phyloP scores from a whole-genome alignment of 2,888 invertebrate genomes.

The Amitus sp. region DNA sequence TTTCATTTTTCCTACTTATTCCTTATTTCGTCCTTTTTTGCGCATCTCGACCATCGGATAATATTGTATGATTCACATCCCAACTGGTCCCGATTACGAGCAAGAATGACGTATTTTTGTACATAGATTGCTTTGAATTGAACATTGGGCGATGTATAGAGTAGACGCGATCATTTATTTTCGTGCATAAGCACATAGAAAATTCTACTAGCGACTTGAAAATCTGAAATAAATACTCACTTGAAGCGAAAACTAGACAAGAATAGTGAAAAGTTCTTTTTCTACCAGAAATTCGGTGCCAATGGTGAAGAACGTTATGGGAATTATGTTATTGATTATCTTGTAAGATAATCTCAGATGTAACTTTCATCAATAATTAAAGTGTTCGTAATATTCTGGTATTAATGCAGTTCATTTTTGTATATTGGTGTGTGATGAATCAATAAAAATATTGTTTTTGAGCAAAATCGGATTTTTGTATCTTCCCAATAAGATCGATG shows the following conservation, averaged over 20 bases:
- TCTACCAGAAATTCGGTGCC: constrained; percentile 66
- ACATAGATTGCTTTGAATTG: constrained; percentile 30
- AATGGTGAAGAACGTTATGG: constrained; percentile 64
- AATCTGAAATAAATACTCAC: constrained; percentile 62
- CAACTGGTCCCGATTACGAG: too few relatives aligned
- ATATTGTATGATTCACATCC: too few relatives aligned
- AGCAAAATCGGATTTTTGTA: too few relatives aligned
- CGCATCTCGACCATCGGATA: too few relatives aligned
- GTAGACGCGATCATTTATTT: constrained; percentile 57
- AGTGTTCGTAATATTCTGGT: constrained; percentile 65
- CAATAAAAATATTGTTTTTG: background rate
- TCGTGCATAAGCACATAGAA: constrained; percentile 60
- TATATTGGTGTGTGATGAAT: constrained; percentile 65
- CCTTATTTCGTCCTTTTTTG: too few relatives aligned
- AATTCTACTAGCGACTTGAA: constrained; percentile 57
- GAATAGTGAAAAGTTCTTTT: constrained; percentile 56
- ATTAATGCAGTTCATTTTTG: constrained; percentile 66
- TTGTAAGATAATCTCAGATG: constrained; percentile 66
- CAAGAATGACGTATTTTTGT: constrained; percentile 20
- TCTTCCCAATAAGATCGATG: too few relatives aligned
- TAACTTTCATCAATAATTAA: constrained; percentile 65
- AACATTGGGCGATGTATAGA: constrained; percentile 27
- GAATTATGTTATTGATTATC: constrained; percentile 60
- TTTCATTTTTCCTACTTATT: too few relatives aligned
- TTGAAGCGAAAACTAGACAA: constrained; percentile 60